Evolutionary conservation across 30 jellyfish, hydroid and myxozoan species (phyloP).

Genomic region (Phacellophora camtschatica): DNA sequence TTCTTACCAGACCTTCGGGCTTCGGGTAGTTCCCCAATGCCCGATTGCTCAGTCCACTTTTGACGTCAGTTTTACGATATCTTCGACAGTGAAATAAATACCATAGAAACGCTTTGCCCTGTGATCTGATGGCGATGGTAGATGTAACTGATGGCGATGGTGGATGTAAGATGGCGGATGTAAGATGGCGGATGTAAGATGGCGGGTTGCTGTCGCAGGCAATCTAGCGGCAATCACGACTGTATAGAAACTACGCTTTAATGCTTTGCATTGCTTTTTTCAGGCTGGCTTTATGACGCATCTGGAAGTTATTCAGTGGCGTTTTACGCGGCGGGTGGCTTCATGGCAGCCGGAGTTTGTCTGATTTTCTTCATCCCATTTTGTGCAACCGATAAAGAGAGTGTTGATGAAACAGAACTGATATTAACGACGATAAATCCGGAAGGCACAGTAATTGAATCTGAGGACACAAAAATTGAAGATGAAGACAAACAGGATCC

Average conservation of each 20-base stretch:
- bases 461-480: not conserved
- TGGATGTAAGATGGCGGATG: too few relatives aligned
- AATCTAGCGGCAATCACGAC: not conserved
- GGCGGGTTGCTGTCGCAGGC: too few relatives aligned
- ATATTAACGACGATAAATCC: not conserved
- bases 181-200: too few relatives aligned
- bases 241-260: not conserved
- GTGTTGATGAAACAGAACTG: not conserved
- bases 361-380: slow-evolving; percentile 83
- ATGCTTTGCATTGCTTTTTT: not conserved
- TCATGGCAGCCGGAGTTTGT: slow-evolving; percentile 93
- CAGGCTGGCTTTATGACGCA: slow-evolving; percentile 94
- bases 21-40: too few relatives aligned
- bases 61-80: too few relatives aligned
- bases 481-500: not conserved
- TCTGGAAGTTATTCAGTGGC: slow-evolving; percentile 87
- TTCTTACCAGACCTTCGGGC: too few relatives aligned
- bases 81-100: too few relatives aligned
- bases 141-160: too few relatives aligned
- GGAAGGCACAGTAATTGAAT: not conserved
- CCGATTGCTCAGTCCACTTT: too few relatives aligned
- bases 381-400: slow-evolving; percentile 16
- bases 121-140: too few relatives aligned
- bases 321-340: slow-evolving; percentile 92
- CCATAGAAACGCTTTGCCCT: too few relatives aligned